These are phyloP conservation scores for Palythoa heliodiscus DNA, from an alignment of 92 coral and sea anemone genomes.

Conservation along the genomic window DNA sequence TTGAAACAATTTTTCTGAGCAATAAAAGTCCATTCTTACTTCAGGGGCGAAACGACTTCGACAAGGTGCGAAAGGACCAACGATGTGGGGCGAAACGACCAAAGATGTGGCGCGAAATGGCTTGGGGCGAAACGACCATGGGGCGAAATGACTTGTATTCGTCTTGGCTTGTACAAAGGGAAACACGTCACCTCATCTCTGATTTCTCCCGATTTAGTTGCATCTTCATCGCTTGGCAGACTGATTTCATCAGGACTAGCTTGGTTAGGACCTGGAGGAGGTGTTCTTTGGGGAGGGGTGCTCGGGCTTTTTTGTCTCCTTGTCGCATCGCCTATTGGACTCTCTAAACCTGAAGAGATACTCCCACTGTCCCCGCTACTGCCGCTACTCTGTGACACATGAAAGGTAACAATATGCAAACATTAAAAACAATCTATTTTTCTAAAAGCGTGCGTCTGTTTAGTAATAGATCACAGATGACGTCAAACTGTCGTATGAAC, in stretches of 20 bases:
- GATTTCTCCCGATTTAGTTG: background rate
- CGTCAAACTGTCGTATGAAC: too few relatives aligned
- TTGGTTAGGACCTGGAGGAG: constrained; percentile 13
- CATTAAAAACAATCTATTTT: too few relatives aligned
- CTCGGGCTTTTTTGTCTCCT: background rate
- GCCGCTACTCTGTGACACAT: background rate
- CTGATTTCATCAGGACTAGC: constrained; percentile 12
- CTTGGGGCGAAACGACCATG: too few relatives aligned
- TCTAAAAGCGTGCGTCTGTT: too few relatives aligned
- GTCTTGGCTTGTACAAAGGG: background rate
- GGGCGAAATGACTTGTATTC: background rate
- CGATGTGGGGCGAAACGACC: too few relatives aligned
- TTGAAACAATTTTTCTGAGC: too few relatives aligned
- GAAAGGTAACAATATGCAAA: background rate
- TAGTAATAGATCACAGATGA: too few relatives aligned
- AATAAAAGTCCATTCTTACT: too few relatives aligned
- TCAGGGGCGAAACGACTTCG: too few relatives aligned
- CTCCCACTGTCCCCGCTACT: background rate
- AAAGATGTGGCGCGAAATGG: too few relatives aligned
- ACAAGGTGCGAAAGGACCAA: too few relatives aligned
- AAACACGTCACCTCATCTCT: background rate
- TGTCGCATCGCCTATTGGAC: background rate
- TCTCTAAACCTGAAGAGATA: background rate
- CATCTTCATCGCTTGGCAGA: background rate
- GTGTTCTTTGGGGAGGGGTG: constrained; percentile 2